These are phyloP conservation scores for Sphaeridia pumilis DNA, from an alignment of 2,888 invertebrate genomes.

Conservation along the genomic window DNA sequence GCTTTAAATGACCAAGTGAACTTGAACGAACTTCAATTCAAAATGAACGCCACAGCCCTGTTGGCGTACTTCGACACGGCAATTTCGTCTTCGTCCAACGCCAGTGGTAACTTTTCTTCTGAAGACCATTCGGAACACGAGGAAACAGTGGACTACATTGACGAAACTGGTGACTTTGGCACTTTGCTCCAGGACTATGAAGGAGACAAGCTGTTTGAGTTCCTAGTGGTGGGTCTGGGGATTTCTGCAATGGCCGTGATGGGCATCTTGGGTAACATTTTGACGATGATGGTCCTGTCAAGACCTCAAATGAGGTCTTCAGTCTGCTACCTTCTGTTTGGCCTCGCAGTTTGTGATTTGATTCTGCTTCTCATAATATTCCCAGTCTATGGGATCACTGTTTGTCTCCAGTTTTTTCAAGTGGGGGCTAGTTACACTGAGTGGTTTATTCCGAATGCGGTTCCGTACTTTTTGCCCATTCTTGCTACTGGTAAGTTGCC, in stretches of 20 bases:
- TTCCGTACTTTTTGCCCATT: constrained; percentile 12
- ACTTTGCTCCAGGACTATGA: no score
- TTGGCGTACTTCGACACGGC: no score
- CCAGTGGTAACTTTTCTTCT: no score
- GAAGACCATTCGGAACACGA: no score
- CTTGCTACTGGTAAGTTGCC: constrained; percentile 13
- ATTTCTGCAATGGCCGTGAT: constrained; percentile 42
- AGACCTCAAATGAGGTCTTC: constrained; percentile 90
- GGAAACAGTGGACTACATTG: no score
- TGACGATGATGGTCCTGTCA: constrained; percentile 78
- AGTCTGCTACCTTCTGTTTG: constrained; percentile 84
- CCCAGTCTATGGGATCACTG: constrained; percentile 71
- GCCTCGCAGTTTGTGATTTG: constrained; percentile 84
- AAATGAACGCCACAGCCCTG: no score
- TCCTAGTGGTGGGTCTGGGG: constrained; percentile 17
- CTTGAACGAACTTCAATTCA: no score
- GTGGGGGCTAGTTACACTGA: constrained; percentile 3
- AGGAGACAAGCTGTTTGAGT: constrained; percentile 14
- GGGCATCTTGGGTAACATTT: constrained; percentile 77
- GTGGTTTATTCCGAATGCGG: constrained; percentile 10
- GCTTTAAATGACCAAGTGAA: no score
- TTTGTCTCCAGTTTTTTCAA: constrained; percentile 69
- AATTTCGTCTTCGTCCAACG: no score
- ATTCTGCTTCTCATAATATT: constrained; percentile 73
- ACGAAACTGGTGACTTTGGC: no score